These are phyloP conservation scores for Taxidea taxus DNA, from an alignment of 2,113 vertebrate genomes.

Conservation along the genomic window DNA sequence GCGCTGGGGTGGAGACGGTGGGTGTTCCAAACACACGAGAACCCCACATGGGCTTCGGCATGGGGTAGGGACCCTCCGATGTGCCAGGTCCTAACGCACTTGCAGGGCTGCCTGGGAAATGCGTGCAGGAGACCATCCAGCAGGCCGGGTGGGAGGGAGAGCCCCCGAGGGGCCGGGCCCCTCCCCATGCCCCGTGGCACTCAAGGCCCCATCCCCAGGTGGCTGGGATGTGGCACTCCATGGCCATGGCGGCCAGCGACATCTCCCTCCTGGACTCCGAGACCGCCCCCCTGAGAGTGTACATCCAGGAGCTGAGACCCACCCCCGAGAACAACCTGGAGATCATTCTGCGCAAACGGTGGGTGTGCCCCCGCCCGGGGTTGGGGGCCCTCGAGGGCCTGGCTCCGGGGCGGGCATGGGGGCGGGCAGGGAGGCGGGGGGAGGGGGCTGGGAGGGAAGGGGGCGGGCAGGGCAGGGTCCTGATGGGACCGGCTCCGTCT, in stretches of 20 bases:
- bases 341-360: neutral
- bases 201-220: neutral
- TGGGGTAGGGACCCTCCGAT: neutral
- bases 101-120: neutral
- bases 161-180: too few species aligned
- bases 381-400: fast-evolving
- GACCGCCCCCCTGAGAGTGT: fast-evolving
- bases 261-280: fast-evolving
- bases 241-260: neutral
- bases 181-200: fast-evolving
- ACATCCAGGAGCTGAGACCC: neutral
- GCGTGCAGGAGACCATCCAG: neutral
- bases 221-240: neutral
- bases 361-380: neutral
- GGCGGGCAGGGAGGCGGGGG: fast-evolving
- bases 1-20: too few species aligned
- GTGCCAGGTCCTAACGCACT: fast-evolving
- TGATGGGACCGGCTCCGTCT: fast-evolving
- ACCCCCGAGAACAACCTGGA: neutral
- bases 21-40: neutral
- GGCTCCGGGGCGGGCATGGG: fast-evolving
- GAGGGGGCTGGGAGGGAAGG: fast-evolving
- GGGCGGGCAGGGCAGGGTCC: fast-evolving
- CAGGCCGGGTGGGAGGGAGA: fast-evolving
- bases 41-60: neutral